Evolutionary conservation across 2,888 invertebrate genomes (phyloP), one percentile per base, ranked within the genome.

Genomic region (Pinctada fucata): DNA sequence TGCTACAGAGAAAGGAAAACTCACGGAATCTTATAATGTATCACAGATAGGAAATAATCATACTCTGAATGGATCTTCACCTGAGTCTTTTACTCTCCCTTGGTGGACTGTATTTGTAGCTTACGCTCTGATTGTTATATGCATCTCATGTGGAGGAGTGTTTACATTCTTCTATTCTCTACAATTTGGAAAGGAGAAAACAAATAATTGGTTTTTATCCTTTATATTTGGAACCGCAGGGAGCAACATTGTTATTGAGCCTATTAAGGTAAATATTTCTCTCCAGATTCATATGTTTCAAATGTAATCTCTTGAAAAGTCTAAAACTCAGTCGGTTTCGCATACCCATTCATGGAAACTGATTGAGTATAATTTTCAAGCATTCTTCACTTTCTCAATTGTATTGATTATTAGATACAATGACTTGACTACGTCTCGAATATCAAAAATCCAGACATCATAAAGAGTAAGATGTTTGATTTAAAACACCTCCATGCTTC

Each of bases 121-220:
- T 3, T 93, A 93, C 90, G 67, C 87, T 1, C 73, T 92, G 16
- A 87, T 89, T 13, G 72, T 90, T 1, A 45, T 86, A 3, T 86
- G 87, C 45, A 89, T 92, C 64, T 51, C 81, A 13, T 84, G 86
- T 3, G 89, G 90, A 0, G 85, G 89, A 58, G 89, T 90, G 82
- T 91, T 92, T 83, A 88, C 91, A 13, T 88, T 90, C 85, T 85
- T 89, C 5, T 92, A 92, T 82, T 89, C 89, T 8, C 85, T 92
- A 5, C 81, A 87, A 78, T 91, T 91, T 82, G 91, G 91, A 5
- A 86, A 89, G 73, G 88, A 86, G 63, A 90, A 89, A 70, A 87
- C 91, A 6, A 85, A 87, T 6, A 86, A 90, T 75, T 92, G 92
- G 92, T 84, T 92, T 6, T 84, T 82, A 31, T 66, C 83, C 1